Evolutionary conservation across 2,888 invertebrate species (phyloP), one percentile per base, ranked within the genome.

Genomic region (Cheilosia soror): DNA sequence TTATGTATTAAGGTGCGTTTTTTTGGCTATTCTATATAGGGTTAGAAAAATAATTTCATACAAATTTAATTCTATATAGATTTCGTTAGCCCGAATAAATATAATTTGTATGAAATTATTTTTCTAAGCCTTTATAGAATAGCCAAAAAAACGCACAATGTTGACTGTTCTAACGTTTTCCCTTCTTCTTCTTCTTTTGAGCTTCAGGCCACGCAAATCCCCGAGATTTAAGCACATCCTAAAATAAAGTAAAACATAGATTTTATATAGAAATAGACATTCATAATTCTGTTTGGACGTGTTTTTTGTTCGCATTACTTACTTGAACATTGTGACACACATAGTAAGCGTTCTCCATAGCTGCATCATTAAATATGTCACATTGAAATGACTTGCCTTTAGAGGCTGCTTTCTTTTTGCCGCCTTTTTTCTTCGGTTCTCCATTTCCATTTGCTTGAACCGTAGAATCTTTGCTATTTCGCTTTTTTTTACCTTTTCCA

Each of bases 321-420:
- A 96, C 96, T 92, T 97, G 97, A 0, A 98, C 96, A 90, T 97
- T 98, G 90, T 98, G 98, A 88, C 98, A 98, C 0, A 96, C 97
- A 90, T 97, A 97, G 91, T 98, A 98, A 0, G 98, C 97, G 90
- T 98, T 98, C 87, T 97, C 96, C 97, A 98, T 98, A 0, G 97
- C 98, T 2, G 96, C 95, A 88, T 97, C 97, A 87, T 96, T 97
- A 89, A 98, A 95, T 89, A 98, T 96, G 89, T 98, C 97, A 69
- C 96, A 96, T 42, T 96, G 95, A 89, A 96, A 95, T 88, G 95
- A 94, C 4, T 95, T 94, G 85, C 91, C 90, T 93, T 95, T 81
- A 2, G 89, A 89, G 13, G 92, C 92, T 71, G 92, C 93, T 87
- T 91, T 93, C 90, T 92, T 93, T 88, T 92, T 93, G 81, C 93